phyloP scores from a whole-genome alignment of 2,888 invertebrate genomes.

The Lissocephala sabroskyi region DNA sequence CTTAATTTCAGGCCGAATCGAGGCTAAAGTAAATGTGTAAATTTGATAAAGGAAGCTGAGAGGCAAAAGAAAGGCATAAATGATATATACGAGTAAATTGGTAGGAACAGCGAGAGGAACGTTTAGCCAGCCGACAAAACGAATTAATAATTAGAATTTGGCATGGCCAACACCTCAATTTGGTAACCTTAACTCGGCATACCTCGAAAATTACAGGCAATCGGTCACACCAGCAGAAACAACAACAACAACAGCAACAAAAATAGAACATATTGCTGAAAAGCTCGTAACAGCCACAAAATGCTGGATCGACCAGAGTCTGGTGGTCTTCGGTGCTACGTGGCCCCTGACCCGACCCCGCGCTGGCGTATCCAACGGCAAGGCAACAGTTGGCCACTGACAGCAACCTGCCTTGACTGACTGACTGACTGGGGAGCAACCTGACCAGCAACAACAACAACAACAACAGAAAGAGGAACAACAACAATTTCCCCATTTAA shows the following conservation, averaged over 20 bases:
- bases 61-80: too few species aligned
- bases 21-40: too few species aligned
- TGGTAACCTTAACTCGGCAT: slow-evolving; percentile 9
- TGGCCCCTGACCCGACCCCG: slow-evolving; percentile 39
- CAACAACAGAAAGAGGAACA: slow-evolving; percentile 19
- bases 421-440: neutral
- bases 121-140: slow-evolving; percentile 3
- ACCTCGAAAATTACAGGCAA: slow-evolving; percentile 34
- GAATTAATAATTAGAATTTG: slow-evolving; percentile 4
- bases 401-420: slow-evolving; percentile 47
- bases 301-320: too few species aligned
- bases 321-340: neutral
- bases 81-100: too few species aligned
- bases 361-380: slow-evolving; percentile 46
- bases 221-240: slow-evolving; percentile 19
- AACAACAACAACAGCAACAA: slow-evolving; percentile 1
- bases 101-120: too few species aligned
- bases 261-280: slow-evolving; percentile 62
- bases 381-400: slow-evolving; percentile 59
- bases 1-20: too few species aligned
- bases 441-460: slow-evolving; percentile 34
- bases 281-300: slow-evolving; percentile 51
- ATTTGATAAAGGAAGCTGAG: too few species aligned
- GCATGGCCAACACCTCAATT: slow-evolving; percentile 5
- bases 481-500: slow-evolving; percentile 61